Percentiles rank a stretch among this genome's conserved stretches.
phyloP scores from a whole-genome alignment of 2,888 invertebrate species.

The Cyclophora punctaria region DNA sequence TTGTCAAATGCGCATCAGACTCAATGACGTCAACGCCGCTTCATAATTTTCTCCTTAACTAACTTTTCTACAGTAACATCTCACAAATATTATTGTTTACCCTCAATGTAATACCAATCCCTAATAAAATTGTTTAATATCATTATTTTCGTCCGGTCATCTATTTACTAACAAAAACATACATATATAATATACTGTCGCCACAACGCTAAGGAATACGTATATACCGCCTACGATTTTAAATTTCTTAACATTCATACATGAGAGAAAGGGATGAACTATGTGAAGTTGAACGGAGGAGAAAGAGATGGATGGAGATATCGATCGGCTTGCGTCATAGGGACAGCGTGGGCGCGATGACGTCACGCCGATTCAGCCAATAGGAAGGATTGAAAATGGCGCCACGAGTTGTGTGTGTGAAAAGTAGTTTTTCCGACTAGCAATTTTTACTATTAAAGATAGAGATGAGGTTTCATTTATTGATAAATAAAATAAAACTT shows the following conservation, averaged over 20 bases:
- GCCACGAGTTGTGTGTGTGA: slow-evolving; percentile 39
- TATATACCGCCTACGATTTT: slow-evolving; percentile 65
- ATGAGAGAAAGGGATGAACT: slow-evolving; percentile 39
- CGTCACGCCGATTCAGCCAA: slow-evolving; percentile 62
- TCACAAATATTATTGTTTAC: no score
- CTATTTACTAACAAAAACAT: slow-evolving; percentile 53
- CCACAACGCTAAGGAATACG: slow-evolving; percentile 43
- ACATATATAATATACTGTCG: slow-evolving; percentile 45
- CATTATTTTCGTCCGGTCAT: slow-evolving; percentile 15
- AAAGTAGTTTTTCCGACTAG: slow-evolving; percentile 5
- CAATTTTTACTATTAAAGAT: no score
- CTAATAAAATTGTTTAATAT: slow-evolving; percentile 12
- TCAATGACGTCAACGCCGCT: no score
- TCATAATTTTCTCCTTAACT: no score
- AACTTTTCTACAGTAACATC: no score
- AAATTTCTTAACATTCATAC: slow-evolving; percentile 60
- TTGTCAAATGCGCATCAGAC: no score
- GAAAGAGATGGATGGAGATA: slow-evolving; percentile 39
- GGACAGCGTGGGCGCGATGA: slow-evolving; percentile 69
- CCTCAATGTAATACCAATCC: no score
- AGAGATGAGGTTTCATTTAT: no score
- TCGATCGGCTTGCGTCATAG: slow-evolving; percentile 72
- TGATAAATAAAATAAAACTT: no score
- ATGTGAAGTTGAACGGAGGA: slow-evolving; percentile 11
- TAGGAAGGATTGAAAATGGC: slow-evolving; percentile 49